phyloP scores from a whole-genome alignment of 2,113 vertebrate genomes.

The Melanostigma gelatinosum region DNA sequence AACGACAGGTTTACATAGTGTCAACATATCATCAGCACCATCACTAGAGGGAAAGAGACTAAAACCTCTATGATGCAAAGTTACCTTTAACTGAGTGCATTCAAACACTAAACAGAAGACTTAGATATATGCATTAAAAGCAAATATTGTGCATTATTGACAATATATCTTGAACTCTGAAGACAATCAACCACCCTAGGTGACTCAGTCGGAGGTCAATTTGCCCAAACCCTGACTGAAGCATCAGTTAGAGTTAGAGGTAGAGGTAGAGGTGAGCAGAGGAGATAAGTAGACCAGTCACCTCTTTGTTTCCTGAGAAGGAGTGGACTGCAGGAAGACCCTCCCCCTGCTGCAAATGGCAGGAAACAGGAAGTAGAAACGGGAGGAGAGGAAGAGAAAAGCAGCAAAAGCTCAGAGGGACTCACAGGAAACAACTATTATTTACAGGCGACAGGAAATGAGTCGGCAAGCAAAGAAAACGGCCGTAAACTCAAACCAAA shows the following conservation, averaged over 20 bases:
- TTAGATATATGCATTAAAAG: neutral
- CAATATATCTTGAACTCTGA: neutral
- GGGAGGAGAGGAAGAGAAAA: constrained; percentile 66
- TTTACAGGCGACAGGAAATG: constrained; percentile 9
- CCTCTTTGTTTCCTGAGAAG: constrained; percentile 97
- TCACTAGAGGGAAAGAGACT: neutral
- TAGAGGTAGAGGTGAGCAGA: constrained; percentile 28
- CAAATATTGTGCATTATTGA: neutral
- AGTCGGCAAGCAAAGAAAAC: constrained; percentile 54
- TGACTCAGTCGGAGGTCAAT: constrained; percentile 4
- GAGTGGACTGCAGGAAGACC: constrained; percentile 95
- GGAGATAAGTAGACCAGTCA: constrained; percentile 80
- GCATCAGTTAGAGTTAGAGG: constrained; percentile 10
- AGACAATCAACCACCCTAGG: neutral
- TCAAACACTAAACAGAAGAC: neutral
- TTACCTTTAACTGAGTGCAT: constrained; percentile 8
- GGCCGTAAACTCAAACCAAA: neutral
- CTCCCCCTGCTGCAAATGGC: constrained; percentile 92
- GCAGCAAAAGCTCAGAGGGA: constrained; percentile 62
- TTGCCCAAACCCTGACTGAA: neutral
- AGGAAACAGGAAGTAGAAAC: constrained; percentile 87
- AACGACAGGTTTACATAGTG: constrained; percentile 35
- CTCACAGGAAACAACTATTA: constrained; percentile 30
- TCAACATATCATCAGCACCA: constrained; percentile 7
- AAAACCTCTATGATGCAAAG: neutral